Base-by-base conservation (phyloP, 2,888 invertebrate genomes). In the Penaeus monodon region DNA sequence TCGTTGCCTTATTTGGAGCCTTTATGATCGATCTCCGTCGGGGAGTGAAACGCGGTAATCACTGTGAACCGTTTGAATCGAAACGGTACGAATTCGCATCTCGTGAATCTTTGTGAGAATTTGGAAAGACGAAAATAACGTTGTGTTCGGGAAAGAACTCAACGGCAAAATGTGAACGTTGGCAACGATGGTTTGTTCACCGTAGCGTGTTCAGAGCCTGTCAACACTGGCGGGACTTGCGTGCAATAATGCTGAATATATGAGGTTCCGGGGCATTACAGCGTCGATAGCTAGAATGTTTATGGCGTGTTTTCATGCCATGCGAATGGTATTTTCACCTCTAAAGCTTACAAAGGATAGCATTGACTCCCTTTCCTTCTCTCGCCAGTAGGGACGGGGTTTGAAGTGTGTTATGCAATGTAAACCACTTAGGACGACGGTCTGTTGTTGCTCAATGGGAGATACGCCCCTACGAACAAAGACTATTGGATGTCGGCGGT, bases 171-270 rank as follows among this genome's bases (percentile, higher is more conserved):
- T 17, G 29, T 24, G 74, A 65, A 64, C 83, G 83, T 76, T 83
- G 83, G 83, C 83, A 83, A 76, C 74, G 76, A n/a, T 74, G 83
- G 33, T 65, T 76, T 76, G 83, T 76, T 84, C 77, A 84, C 66
- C 63, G 84, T 84, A 66, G 84, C 84, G 84, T 84, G 84, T 84
- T 77, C 84, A 27, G 65, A 20, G 76, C 44, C 84, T 77, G 77
- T 77, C 77, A 77, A 77, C 77, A 77, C 84, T 77, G 84, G 76
- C 83, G 83, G 83, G 83, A 66, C 77, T 83, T 83, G 84, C 84
- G 84, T 84, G 84, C 84, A 84, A 84, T 84, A 84, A 84, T 84
- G 84, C 68, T 77, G 77, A 84, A 84, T 84, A 77, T 84, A 84
- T 77, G 84, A 84, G 77, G 77, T 44, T 44, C 77, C 77, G 29